phyloP scores from a whole-genome alignment of 30 jellyfish, hydroid and myxozoan genomes.

The Turritopsis dohrnii region DNA sequence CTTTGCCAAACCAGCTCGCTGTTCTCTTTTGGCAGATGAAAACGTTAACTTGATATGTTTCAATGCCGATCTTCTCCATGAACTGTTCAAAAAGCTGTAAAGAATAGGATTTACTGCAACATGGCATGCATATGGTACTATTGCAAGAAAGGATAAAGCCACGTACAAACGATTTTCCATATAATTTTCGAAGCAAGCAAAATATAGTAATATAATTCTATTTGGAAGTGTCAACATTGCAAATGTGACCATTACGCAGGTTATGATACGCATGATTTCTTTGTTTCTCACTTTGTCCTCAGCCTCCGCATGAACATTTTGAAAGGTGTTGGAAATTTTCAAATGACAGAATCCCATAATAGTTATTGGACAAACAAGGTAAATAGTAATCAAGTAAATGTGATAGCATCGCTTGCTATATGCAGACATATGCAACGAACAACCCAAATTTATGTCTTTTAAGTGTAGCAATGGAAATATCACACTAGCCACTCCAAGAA shows the following conservation, averaged over 20 bases:
- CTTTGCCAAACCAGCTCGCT: background rate
- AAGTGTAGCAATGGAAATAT: background rate
- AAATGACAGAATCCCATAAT: background rate
- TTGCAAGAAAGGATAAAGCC: background rate
- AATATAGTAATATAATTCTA: background rate
- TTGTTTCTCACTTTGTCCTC: background rate
- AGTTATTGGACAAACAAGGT: background rate
- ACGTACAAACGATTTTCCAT: background rate
- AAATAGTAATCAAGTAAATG: background rate
- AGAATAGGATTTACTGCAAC: background rate
- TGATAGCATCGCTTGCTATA: background rate
- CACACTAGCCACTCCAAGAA: background rate
- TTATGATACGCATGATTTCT: background rate
- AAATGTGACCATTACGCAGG: background rate
- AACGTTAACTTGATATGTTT: background rate
- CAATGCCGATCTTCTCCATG: background rate
- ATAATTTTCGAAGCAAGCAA: background rate
- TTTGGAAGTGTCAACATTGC: background rate
- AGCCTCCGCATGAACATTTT: background rate
- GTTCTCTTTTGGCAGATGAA: background rate
- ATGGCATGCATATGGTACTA: background rate
- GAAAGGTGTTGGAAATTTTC: background rate
- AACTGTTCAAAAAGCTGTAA: background rate
- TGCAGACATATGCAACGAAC: background rate
- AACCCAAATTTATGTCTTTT: background rate